phyloP scores from a whole-genome alignment of 2,113 vertebrate species.

The Cephalopholis sonnerati region DNA sequence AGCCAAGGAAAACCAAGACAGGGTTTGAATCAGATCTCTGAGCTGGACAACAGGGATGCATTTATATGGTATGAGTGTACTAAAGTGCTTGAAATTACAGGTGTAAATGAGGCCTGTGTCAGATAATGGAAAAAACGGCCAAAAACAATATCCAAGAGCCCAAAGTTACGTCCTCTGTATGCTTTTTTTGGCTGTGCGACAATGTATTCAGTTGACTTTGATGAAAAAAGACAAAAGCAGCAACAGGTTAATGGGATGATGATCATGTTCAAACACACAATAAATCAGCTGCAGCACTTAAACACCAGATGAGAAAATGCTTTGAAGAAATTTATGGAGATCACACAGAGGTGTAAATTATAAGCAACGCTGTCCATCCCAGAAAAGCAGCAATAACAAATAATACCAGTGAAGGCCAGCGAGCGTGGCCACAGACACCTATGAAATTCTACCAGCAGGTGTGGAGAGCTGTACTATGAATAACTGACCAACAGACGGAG shows the following conservation, averaged over 20 bases:
- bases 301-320: constrained; percentile 37
- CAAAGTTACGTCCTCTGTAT: neutral
- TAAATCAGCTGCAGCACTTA: constrained; percentile 55
- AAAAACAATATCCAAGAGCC: neutral
- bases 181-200: neutral
- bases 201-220: neutral
- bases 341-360: constrained; percentile 57
- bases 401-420: neutral
- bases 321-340: constrained; percentile 60
- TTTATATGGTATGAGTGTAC: neutral
- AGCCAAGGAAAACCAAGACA: too few species aligned
- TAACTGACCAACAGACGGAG: neutral
- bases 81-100: too few species aligned
- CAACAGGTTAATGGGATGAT: constrained; percentile 35
- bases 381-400: constrained; percentile 38
- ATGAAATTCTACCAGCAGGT: constrained; percentile 56
- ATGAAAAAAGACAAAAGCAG: constrained; percentile 10
- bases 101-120: neutral
- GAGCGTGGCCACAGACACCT: constrained; percentile 11
- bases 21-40: too few species aligned
- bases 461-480: constrained; percentile 20
- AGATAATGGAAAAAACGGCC: neutral
- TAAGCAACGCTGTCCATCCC: constrained; percentile 23
- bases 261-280: constrained; percentile 43
- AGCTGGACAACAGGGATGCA: neutral